Evolutionary conservation across 2,888 invertebrate species (phyloP), one percentile per base, ranked within the genome.

Genomic region (Metalampra italica): DNA sequence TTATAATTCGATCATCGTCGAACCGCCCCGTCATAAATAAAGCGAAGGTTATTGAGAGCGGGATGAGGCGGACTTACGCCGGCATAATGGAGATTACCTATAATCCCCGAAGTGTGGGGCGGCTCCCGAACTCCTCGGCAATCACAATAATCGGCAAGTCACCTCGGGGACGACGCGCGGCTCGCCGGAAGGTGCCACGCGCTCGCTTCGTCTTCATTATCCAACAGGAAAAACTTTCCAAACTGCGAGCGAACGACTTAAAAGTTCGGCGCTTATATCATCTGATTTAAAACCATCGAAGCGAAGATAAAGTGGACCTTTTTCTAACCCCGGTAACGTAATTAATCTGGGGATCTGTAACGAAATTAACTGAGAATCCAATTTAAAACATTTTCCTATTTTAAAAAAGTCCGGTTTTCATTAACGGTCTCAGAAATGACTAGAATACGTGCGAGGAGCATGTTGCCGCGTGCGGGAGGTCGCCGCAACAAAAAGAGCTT

Each of bases 31-130:
- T 29, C 41, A 36, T 43, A 43, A 43, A 43, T 43, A 43, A 32
- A 42, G 29, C 41, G 41, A n/a, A 42, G 29, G 29, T 42, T 42
- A 42, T 42, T 29, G 41, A 29, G 41, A n/a, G 41, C 29, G 12
- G 29, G 41, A 9, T 42, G 36, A 36, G 36, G 36, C 11, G 32
- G 36, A n/a, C 36, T 36, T 36, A 36, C 36, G 36, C 36, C 36
- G 30, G 13, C 13, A 29, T 43, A 43, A 43, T 43, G 36, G 43
- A 43, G 43, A 43, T 43, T 43, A 43, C 14, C 43, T 8, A 14
- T 43, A 43, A 43, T 43, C 43, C 34, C 43, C 34, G 4, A 9
- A 36, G 34, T 34, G 43, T 11, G 8, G 8, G 1, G 39, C 8
- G 14, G 4, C 9, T 3, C 13, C 4, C 36, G 8, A 32, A 11